Evolutionary conservation across 2,888 invertebrate species (phyloP).

Genomic region (Alloscopus bannaensis): DNA sequence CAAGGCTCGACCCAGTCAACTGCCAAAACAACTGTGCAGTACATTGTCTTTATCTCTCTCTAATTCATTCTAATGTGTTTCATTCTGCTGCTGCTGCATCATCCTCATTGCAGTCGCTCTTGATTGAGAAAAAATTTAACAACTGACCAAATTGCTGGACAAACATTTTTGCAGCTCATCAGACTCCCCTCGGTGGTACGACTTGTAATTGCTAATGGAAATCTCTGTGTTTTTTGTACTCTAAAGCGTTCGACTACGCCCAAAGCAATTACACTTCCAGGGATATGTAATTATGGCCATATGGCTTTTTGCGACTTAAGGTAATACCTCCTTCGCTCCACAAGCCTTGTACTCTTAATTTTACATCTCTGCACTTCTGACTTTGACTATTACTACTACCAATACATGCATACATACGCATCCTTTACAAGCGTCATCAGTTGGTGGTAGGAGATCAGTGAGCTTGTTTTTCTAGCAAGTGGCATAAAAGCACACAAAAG

Average conservation of each 20-base stretch:
- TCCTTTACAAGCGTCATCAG: background rate
- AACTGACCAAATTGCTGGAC: conserved; percentile 59
- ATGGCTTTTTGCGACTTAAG: conserved; percentile 39
- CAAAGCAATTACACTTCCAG: conserved; percentile 53
- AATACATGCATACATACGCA: too few species aligned
- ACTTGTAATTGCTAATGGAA: conserved; percentile 55
- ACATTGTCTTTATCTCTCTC: background rate
- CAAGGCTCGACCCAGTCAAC: background rate
- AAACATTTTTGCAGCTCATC: conserved; percentile 55
- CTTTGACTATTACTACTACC: too few species aligned
- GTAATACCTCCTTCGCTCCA: conserved; percentile 7
- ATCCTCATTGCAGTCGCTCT: conserved; percentile 48
- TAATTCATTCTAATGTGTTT: conserved; percentile 28
- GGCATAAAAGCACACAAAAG: conserved; percentile 48
- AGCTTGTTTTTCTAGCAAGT: too few species aligned
- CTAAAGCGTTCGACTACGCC: conserved; percentile 52
- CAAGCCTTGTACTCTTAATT: conserved; percentile 20
- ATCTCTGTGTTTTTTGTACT: conserved; percentile 29
- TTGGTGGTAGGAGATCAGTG: background rate
- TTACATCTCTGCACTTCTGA: too few species aligned
- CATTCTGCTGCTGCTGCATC: conserved; percentile 21
- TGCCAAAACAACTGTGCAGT: conserved; percentile 1
- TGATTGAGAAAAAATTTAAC: conserved; percentile 55
- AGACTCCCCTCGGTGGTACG: conserved; percentile 46
- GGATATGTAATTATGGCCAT: conserved; percentile 49